phyloP scores from a whole-genome alignment of 2,888 invertebrate genomes.

The Epsilonema sp. region DNA sequence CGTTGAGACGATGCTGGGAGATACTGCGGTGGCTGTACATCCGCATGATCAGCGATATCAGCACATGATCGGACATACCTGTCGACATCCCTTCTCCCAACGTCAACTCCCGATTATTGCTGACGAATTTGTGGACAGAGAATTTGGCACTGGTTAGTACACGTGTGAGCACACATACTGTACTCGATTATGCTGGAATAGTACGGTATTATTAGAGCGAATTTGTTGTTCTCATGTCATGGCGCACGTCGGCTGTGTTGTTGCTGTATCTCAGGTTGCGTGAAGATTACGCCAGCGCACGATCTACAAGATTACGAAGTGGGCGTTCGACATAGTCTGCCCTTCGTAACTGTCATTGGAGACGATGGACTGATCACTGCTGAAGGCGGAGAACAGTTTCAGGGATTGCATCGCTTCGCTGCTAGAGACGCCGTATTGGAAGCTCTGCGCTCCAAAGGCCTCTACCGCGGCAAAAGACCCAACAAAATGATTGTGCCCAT shows the following conservation, averaged over 20 bases:
- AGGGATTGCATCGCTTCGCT: slow-evolving; percentile 75
- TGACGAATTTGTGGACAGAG: slow-evolving; percentile 80
- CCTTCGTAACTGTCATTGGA: slow-evolving; percentile 67
- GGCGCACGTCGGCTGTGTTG: too few relatives aligned
- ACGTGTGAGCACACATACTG: too few relatives aligned
- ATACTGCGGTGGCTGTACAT: slow-evolving; percentile 92
- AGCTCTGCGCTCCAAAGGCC: slow-evolving; percentile 47
- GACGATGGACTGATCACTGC: slow-evolving; percentile 67
- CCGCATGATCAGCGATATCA: slow-evolving; percentile 60
- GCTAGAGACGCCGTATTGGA: slow-evolving; percentile 61
- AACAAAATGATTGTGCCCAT: slow-evolving; percentile 92
- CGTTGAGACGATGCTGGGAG: slow-evolving; percentile 90
- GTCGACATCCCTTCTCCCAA: slow-evolving; percentile 67
- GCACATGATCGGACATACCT: slow-evolving; percentile 51
- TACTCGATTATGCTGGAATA: too few relatives aligned
- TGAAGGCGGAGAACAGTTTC: slow-evolving; percentile 47
- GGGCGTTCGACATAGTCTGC: slow-evolving; percentile 64
- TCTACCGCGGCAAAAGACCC: slow-evolving; percentile 58
- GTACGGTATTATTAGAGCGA: too few relatives aligned
- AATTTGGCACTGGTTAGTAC: slow-evolving; percentile 92
- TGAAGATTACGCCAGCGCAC: slow-evolving; percentile 95
- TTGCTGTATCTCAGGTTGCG: slow-evolving; percentile 66
- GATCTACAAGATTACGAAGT: slow-evolving; percentile 91
- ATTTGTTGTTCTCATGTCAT: too few relatives aligned
- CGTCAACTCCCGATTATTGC: slow-evolving; percentile 64